Evolutionary conservation across 2,113 vertebrate genomes (phyloP), one percentile per base, ranked within the genome.

Genomic region (Pangasianodon gigas): DNA sequence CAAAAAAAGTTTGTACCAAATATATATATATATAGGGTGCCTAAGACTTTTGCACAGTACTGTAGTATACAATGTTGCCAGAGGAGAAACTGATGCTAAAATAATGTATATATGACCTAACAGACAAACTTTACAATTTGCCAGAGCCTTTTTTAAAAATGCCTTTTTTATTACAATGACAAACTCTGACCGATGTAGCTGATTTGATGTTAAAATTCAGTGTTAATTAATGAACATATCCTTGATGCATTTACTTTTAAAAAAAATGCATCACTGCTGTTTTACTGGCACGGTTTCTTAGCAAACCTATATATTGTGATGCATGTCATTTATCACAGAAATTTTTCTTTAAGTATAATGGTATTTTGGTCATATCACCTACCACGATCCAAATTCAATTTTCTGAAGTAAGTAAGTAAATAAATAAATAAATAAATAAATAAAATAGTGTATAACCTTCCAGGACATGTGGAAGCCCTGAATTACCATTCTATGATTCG

Each of bases 401-500:
- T 37, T 37, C 11, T 2, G 14, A 21, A 60, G 6, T 60, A 19
- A 29, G 0, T n/a, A 29, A 52, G 0, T 52, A 52, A 52, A 1
- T n/a, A 11, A 52, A 52, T 1, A 46, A 2, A 2, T 2, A 52
- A 52, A 52, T 10, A 65, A 1, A 65, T 4, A 14, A 58, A 58
- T 18, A 13, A 6, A 62, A 26, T 65, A n/a, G 29, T 67, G 37
- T 26, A 11, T 75, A 75, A 10, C 21, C n/a, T 24, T 46, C n/a
- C 26, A 2, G 81, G 14, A 83, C 29, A 56, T 29, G 4, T 5
- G 51, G 54, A 60, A 60, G 7, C n/a, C 18, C 16, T 24, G 2
- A 19, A 94, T 90, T 92, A 99, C 98, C 98, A 99, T 85, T 99
- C 98, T 2, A 99, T 90, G 9, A 99, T 88, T 87, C 94, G 93